These are phyloP conservation scores for Aphelenchoides besseyi DNA, from an alignment of 1,140 invertebrate genomes.

Conservation along the genomic window DNA sequence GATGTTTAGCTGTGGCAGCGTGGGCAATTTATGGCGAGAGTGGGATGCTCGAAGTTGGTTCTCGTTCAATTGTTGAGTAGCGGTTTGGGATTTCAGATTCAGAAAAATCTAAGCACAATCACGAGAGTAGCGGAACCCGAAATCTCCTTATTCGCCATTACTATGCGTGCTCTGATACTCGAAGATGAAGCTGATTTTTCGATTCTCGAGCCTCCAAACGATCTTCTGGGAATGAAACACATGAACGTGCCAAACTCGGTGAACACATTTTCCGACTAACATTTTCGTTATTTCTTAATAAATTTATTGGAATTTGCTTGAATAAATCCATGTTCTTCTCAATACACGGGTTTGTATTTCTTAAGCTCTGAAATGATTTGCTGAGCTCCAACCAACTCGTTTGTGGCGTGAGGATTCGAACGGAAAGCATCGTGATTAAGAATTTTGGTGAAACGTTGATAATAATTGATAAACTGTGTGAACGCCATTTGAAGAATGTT, in stretches of 20 bases:
- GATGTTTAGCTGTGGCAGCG: not conserved
- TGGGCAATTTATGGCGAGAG: constrained; percentile 9
- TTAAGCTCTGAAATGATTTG: constrained; percentile 98
- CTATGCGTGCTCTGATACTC: not conserved
- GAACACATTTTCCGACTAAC: not conserved
- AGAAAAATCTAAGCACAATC: not conserved
- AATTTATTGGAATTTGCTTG: not conserved
- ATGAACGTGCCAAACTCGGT: not conserved
- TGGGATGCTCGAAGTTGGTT: not conserved
- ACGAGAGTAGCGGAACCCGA: constrained; percentile 1
- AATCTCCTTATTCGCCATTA: not conserved
- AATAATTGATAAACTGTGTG: constrained; percentile 92
- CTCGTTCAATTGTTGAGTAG: not conserved
- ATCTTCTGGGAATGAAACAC: constrained; percentile 11
- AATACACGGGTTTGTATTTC: constrained; percentile 79
- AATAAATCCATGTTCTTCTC: not conserved
- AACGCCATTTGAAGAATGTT: constrained; percentile 81
- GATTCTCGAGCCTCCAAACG: not conserved
- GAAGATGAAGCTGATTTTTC: not conserved
- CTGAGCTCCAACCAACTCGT: constrained; percentile 93
- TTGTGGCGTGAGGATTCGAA: constrained; percentile 70
- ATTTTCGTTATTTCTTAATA: not conserved
- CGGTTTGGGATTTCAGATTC: not conserved
- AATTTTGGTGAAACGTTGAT: constrained; percentile 92
- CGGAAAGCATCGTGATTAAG: constrained; percentile 73